Conservation (phyloP, 2,797 vertebrate species). For the Sphenodon punctatus region DNA sequence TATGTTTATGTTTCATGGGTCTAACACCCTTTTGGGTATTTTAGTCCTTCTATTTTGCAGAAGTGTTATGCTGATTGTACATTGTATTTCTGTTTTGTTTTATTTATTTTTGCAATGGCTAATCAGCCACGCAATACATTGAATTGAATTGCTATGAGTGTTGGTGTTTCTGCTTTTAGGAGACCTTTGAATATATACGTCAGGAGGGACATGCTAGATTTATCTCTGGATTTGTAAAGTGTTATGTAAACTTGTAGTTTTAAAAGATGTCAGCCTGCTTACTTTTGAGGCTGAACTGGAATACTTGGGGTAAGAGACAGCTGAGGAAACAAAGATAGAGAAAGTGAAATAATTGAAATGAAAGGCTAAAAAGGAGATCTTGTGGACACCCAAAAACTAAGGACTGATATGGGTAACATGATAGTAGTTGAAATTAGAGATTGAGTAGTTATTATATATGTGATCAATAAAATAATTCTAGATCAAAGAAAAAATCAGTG, state of each 20-base stretch:
- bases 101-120: too few relatives aligned
- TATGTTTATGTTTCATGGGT: too few relatives aligned
- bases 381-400: neutral
- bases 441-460: neutral
- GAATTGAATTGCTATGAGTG: too few relatives aligned
- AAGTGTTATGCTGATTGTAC: too few relatives aligned
- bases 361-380: neutral
- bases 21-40: too few relatives aligned
- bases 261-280: too few relatives aligned
- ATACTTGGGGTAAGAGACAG: neutral
- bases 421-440: neutral
- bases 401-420: neutral
- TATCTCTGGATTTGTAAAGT: neutral
- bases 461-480: fast-evolving
- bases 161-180: too few relatives aligned
- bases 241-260: too few relatives aligned
- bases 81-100: too few relatives aligned
- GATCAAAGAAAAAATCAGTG: neutral
- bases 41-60: too few relatives aligned
- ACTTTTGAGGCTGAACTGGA: neutral
- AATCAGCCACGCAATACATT: too few relatives aligned
- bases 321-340: neutral
- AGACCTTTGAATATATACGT: too few relatives aligned
- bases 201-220: fast-evolving
- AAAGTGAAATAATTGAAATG: neutral